Conservation (phyloP, 2,113 vertebrate genomes). For the Oreochromis niloticus region DNA sequence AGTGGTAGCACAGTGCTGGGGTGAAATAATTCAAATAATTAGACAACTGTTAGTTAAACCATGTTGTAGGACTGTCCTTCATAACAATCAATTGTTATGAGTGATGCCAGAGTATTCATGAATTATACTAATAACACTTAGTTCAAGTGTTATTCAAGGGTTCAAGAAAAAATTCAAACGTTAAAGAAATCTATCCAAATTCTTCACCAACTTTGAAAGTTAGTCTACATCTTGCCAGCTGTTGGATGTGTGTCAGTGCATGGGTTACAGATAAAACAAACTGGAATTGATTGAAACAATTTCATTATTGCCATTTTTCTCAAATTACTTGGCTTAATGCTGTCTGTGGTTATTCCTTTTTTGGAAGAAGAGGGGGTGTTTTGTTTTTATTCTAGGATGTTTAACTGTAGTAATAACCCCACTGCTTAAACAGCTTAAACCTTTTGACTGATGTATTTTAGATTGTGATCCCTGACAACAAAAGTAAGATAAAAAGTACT, state of each 20-base stretch:
- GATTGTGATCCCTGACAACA: not conserved
- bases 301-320: not conserved
- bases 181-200: not conserved
- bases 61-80: not conserved
- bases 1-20: not conserved
- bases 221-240: not conserved
- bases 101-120: not conserved
- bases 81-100: not conserved
- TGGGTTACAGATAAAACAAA: not conserved
- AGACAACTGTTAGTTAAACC: not conserved
- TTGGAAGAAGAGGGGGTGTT: not conserved
- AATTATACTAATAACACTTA: not conserved
- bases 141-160: not conserved
- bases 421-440: not conserved
- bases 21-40: not conserved
- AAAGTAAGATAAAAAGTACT: not conserved
- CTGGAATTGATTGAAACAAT: not conserved
- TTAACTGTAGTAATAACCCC: not conserved
- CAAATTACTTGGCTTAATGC: not conserved
- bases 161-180: not conserved
- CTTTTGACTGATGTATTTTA: not conserved
- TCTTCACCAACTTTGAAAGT: not conserved
- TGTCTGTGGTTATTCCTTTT: not conserved
- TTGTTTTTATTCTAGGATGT: not conserved
- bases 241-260: not conserved